Conservation (phyloP, 1,140 invertebrate genomes). For the Sarcophaga peregrina region DNA sequence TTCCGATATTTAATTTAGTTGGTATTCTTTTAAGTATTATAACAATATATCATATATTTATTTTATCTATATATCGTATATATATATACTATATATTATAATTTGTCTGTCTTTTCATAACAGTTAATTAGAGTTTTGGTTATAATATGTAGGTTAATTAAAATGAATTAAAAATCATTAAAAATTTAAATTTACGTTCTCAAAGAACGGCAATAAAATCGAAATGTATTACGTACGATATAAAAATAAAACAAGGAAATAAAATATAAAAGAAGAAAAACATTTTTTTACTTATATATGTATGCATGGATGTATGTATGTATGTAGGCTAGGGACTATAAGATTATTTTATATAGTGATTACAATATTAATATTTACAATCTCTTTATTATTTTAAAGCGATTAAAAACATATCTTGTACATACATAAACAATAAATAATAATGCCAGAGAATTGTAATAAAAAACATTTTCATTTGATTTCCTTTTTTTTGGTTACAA, state of each 20-base stretch:
- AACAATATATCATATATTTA: conserved; percentile 13
- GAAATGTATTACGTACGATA: not conserved
- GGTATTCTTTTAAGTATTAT: not conserved
- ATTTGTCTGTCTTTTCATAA: not conserved
- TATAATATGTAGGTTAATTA: not conserved
- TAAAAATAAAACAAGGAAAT: not conserved
- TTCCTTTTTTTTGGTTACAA: conserved; percentile 4
- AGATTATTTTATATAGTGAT: not conserved
- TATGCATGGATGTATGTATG: no score
- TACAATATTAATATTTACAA: conserved; percentile 20
- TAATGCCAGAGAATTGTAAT: not conserved
- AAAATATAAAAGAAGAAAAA: not conserved
- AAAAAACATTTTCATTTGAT: not conserved
- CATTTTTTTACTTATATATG: not conserved
- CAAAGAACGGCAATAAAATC: not conserved
- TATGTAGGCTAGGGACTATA: not conserved
- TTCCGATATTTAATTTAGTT: no score
- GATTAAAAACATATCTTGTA: not conserved
- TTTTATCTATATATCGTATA: not conserved
- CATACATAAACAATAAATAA: not conserved
- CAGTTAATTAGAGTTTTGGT: not conserved
- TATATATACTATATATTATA: no score
- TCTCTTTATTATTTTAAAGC: not conserved
- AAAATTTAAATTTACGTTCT: not conserved
- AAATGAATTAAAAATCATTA: conserved; percentile 11